Evolutionary conservation across 2,888 invertebrate genomes (phyloP).

Genomic region (Cantharis lateralis): DNA sequence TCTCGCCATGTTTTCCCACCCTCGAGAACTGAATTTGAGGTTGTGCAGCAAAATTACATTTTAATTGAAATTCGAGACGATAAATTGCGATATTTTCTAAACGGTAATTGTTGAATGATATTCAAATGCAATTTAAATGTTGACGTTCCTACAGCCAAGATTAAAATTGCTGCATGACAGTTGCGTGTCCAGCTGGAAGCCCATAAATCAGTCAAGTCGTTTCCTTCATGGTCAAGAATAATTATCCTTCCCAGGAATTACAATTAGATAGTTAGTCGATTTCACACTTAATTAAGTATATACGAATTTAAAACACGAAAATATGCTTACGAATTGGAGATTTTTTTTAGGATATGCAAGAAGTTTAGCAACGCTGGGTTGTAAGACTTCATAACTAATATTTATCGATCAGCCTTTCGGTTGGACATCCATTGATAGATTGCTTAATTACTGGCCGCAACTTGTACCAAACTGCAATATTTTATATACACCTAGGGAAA

Average conservation of each 20-base stretch:
- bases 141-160: slow-evolving; percentile 10
- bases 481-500: slow-evolving; percentile 50
- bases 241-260: slow-evolving; percentile 29
- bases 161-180: slow-evolving; percentile 37
- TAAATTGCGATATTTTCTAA: not conserved
- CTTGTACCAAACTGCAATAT: slow-evolving; percentile 47
- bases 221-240: slow-evolving; percentile 36
- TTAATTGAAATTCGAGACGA: not conserved
- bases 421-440: slow-evolving; percentile 52
- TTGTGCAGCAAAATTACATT: not conserved
- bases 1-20: not conserved
- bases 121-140: not conserved
- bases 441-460: slow-evolving; percentile 53
- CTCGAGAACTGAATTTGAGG: not conserved
- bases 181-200: slow-evolving; percentile 37
- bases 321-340: not conserved
- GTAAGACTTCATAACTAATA: slow-evolving; percentile 34
- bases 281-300: slow-evolving; percentile 13
- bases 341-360: not conserved
- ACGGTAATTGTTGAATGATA: not conserved
- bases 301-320: not conserved
- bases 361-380: slow-evolving; percentile 19
- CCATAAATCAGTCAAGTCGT: slow-evolving; percentile 37
- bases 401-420: slow-evolving; percentile 34
- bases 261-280: slow-evolving; percentile 19